phyloP scores from a whole-genome alignment of 1,140 invertebrate genomes.

The Drosophila eugracilis region DNA sequence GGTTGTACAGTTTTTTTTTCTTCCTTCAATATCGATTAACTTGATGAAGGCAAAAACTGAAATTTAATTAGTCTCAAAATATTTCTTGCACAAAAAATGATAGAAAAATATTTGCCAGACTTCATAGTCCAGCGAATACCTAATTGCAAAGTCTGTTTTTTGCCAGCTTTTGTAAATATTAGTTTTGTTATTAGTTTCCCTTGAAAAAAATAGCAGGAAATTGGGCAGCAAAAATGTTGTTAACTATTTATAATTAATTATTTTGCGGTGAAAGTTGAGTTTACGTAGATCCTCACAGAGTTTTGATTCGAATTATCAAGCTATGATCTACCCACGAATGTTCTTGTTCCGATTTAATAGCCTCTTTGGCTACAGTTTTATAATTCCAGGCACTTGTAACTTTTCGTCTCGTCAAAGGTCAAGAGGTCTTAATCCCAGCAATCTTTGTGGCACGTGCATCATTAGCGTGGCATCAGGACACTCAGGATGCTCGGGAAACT shows the following conservation, averaged over 20 bases:
- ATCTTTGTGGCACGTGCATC: slow-evolving; percentile 35
- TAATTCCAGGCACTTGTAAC: slow-evolving; percentile 7
- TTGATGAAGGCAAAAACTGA: slow-evolving; percentile 3
- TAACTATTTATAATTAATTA: neutral
- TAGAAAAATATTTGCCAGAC: slow-evolving; percentile 7
- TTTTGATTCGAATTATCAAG: too few relatives aligned
- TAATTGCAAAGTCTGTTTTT: neutral
- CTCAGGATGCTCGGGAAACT: slow-evolving; percentile 23
- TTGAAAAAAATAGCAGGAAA: too few relatives aligned
- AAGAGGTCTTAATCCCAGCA: slow-evolving; percentile 28
- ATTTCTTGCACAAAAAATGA: slow-evolving; percentile 1
- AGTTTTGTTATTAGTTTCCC: too few relatives aligned
- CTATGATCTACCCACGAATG: neutral
- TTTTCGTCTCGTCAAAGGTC: slow-evolving; percentile 9
- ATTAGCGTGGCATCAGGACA: slow-evolving; percentile 37
- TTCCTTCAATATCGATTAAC: neutral
- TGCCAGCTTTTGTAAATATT: neutral
- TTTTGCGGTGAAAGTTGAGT: too few relatives aligned
- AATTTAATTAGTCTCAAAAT: slow-evolving; percentile 28
- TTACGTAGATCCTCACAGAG: too few relatives aligned
- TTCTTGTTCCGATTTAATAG: neutral
- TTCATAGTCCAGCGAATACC: neutral
- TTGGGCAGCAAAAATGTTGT: too few relatives aligned
- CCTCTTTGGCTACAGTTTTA: neutral
- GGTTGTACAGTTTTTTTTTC: slow-evolving; percentile 2